Conservation (phyloP, 2,888 invertebrate species). For the Seira sanloemensis region DNA sequence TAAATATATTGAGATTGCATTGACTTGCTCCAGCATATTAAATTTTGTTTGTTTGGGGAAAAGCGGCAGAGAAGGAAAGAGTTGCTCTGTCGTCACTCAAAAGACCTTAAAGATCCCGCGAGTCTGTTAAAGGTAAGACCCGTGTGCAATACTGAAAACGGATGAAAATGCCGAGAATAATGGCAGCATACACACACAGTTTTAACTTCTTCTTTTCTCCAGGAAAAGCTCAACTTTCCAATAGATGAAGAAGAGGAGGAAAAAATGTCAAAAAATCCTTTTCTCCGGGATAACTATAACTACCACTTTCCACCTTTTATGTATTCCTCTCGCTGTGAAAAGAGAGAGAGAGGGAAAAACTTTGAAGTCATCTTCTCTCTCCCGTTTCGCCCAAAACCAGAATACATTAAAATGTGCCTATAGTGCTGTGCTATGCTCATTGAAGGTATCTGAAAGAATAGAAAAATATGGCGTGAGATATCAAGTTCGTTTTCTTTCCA, state of each 20-base stretch:
- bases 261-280: neutral
- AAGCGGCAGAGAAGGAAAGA: neutral
- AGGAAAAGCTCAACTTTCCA: slow-evolving; percentile 34
- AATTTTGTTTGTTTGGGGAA: slow-evolving; percentile 12
- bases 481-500: slow-evolving; percentile 31
- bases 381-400: slow-evolving; percentile 32
- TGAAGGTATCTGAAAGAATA: neutral
- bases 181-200: slow-evolving; percentile 32
- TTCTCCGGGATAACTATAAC: slow-evolving; percentile 18
- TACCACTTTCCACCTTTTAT: slow-evolving; percentile 1
- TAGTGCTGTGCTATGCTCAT: neutral
- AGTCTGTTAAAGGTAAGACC: too few species aligned
- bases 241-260: slow-evolving; percentile 12
- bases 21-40: slow-evolving; percentile 11
- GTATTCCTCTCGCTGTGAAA: neutral
- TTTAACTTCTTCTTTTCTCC: too few species aligned
- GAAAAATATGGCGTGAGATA: neutral
- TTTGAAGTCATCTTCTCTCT: slow-evolving; percentile 43
- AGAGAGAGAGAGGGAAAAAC: slow-evolving; percentile 24
- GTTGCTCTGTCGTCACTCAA: slow-evolving; percentile 2
- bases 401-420: slow-evolving; percentile 31
- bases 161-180: slow-evolving; percentile 19
- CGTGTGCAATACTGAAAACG: slow-evolving; percentile 10
- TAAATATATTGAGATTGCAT: neutral
- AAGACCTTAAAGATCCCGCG: neutral